These are phyloP conservation scores for Protonemura montana DNA, from an alignment of 2,888 invertebrate species.

Conservation along the genomic window DNA sequence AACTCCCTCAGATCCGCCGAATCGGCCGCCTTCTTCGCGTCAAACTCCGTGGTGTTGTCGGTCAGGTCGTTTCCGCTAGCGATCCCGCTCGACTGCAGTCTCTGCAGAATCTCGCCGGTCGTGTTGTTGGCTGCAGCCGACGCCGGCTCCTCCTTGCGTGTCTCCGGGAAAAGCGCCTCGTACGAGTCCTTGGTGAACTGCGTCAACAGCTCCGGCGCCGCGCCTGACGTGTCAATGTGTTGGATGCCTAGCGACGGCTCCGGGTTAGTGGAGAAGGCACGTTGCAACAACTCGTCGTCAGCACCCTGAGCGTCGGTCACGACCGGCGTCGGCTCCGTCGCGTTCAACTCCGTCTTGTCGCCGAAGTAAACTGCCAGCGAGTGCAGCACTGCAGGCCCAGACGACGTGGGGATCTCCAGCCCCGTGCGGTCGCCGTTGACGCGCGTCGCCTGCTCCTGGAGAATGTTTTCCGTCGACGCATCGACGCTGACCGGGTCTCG, in stretches of 20 bases:
- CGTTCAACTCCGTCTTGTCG: slow-evolving; percentile 65
- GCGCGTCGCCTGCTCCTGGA: background rate
- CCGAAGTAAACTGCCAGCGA: slow-evolving; percentile 84
- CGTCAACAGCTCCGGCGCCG: slow-evolving; percentile 69
- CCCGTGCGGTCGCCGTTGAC: slow-evolving; percentile 61
- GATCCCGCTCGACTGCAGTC: slow-evolving; percentile 25
- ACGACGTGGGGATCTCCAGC: slow-evolving; percentile 74
- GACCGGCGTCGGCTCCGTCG: slow-evolving; percentile 37
- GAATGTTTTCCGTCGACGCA: background rate
- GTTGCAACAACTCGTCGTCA: slow-evolving; percentile 54
- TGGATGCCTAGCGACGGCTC: slow-evolving; percentile 50
- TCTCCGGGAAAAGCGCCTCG: slow-evolving; percentile 58
- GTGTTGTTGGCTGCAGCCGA: background rate
- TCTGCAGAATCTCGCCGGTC: slow-evolving; percentile 29
- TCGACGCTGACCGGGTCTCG: slow-evolving; percentile 28
- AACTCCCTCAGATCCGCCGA: slow-evolving; percentile 69
- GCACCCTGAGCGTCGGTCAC: slow-evolving; percentile 48
- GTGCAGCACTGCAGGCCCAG: slow-evolving; percentile 79
- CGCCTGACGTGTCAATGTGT: slow-evolving; percentile 54
- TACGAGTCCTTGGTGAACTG: slow-evolving; percentile 73
- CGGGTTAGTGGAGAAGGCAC: slow-evolving; percentile 48
- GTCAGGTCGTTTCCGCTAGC: slow-evolving; percentile 39
- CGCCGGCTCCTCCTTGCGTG: background rate
- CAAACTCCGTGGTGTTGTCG: slow-evolving; percentile 26
- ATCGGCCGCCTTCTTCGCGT: background rate